Conservation (phyloP, 2,888 invertebrate genomes). For the Tromatobia lineatoria region DNA sequence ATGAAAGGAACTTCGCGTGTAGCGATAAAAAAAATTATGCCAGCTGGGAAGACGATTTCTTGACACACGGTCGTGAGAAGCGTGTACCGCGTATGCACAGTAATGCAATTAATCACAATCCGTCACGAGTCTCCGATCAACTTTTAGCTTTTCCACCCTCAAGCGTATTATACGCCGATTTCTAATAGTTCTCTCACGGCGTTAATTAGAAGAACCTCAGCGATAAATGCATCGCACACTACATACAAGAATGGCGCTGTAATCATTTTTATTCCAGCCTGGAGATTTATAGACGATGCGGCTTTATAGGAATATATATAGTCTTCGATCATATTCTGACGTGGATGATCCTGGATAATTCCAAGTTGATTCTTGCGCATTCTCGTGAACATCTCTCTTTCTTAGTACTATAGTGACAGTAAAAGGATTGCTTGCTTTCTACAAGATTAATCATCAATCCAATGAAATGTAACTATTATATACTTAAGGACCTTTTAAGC, state of each 20-base stretch:
- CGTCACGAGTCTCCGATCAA: conserved; percentile 63
- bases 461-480: background rate
- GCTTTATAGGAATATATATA: conserved; percentile 44
- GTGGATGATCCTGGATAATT: conserved; percentile 62
- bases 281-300: conserved; percentile 63
- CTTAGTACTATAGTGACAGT: conserved; percentile 41
- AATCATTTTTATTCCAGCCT: conserved; percentile 47
- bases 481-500: background rate
- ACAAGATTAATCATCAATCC: conserved; percentile 5
- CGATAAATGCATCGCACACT: conserved; percentile 19
- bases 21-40: conserved; percentile 37
- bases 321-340: conserved; percentile 63
- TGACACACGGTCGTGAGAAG: conserved; percentile 46
- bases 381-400: conserved; percentile 18
- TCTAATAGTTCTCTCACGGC: conserved; percentile 56
- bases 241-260: conserved; percentile 53
- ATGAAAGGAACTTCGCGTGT: conserved; percentile 21
- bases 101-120: conserved; percentile 68
- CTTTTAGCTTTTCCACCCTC: conserved; percentile 65
- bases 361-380: conserved; percentile 50
- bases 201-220: conserved; percentile 57
- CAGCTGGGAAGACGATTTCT: conserved; percentile 37
- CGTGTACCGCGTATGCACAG: conserved; percentile 10
- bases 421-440: conserved; percentile 27
- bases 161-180: conserved; percentile 58